These are phyloP conservation scores for Probaryconus sp. DNA, from an alignment of 1,140 invertebrate species.

Conservation along the genomic window DNA sequence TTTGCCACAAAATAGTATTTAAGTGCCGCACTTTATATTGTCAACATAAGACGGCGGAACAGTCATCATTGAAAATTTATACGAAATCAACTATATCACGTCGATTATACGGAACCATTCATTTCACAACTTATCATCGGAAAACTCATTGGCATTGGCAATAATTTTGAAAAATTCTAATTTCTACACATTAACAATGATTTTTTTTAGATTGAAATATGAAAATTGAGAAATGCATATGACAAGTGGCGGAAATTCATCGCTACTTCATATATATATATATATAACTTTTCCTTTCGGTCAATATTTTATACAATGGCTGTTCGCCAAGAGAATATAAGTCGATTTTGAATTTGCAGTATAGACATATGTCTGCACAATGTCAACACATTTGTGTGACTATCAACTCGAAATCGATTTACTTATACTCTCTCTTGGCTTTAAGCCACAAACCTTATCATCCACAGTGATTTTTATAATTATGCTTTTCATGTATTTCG, in stretches of 20 bases:
- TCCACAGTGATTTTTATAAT: slow-evolving; percentile 46
- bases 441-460: slow-evolving; percentile 25
- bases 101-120: slow-evolving; percentile 19
- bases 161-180: no score
- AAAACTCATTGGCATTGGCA: no score
- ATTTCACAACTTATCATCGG: slow-evolving; percentile 14
- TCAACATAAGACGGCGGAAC: slow-evolving; percentile 33
- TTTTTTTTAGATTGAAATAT: no score
- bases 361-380: slow-evolving; percentile 38
- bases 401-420: slow-evolving; percentile 46
- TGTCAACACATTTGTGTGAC: slow-evolving; percentile 49
- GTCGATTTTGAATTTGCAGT: slow-evolving; percentile 29
- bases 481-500: slow-evolving; percentile 15
- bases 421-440: slow-evolving; percentile 43
- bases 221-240: no score
- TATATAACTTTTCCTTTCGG: slow-evolving; percentile 52
- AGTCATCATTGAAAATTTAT: slow-evolving; percentile 36
- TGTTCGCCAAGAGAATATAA: slow-evolving; percentile 46
- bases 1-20: slow-evolving; percentile 50
- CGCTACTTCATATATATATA: slow-evolving; percentile 41
- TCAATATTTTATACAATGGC: slow-evolving; percentile 31
- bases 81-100: slow-evolving; percentile 11
- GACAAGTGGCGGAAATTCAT: no score
- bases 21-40: slow-evolving; percentile 49
- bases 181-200: no score